These are phyloP conservation scores for Cheilosia vernalis DNA, from an alignment of 2,888 invertebrate species.

Conservation along the genomic window DNA sequence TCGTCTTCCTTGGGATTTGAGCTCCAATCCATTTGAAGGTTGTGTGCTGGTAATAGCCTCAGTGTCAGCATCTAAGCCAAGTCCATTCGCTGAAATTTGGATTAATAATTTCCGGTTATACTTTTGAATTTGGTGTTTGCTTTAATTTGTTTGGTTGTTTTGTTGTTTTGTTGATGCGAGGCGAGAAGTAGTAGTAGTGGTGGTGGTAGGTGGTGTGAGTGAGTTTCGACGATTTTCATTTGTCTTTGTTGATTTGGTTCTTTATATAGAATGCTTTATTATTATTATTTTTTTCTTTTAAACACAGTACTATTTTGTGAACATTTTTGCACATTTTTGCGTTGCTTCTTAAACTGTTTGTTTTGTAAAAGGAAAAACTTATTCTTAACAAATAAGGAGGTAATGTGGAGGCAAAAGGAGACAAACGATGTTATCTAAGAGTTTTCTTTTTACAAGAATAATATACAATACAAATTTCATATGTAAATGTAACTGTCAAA, in stretches of 20 bases:
- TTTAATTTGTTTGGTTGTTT: constrained; percentile 29
- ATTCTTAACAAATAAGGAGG: constrained; percentile 64
- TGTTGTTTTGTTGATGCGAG: constrained; percentile 60
- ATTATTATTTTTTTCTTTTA: constrained; percentile 18
- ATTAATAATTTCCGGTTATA: constrained; percentile 70
- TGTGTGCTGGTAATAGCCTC: constrained; percentile 26
- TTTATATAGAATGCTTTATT: background rate
- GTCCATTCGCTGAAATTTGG: constrained; percentile 74
- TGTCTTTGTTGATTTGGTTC: constrained; percentile 23
- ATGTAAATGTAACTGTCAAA: background rate
- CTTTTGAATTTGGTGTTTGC: constrained; percentile 52
- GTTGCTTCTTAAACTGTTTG: background rate
- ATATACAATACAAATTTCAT: background rate
- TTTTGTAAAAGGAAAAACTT: constrained; percentile 35
- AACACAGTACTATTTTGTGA: constrained; percentile 36
- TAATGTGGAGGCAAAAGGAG: constrained; percentile 74
- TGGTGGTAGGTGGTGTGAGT: constrained; percentile 37
- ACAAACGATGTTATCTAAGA: constrained; percentile 69
- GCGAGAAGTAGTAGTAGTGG: constrained; percentile 51
- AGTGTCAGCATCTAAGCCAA: constrained; percentile 66
- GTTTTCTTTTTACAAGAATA: constrained; percentile 20
- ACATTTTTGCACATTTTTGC: constrained; percentile 9
- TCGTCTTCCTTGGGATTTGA: constrained; percentile 80
- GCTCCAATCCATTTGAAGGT: constrained; percentile 69
- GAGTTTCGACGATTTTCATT: constrained; percentile 61